Percentiles rank a stretch among this genome's conserved stretches.
Conservation (phyloP, 2,888 invertebrate species). For the Eristalis arbustorum region DNA sequence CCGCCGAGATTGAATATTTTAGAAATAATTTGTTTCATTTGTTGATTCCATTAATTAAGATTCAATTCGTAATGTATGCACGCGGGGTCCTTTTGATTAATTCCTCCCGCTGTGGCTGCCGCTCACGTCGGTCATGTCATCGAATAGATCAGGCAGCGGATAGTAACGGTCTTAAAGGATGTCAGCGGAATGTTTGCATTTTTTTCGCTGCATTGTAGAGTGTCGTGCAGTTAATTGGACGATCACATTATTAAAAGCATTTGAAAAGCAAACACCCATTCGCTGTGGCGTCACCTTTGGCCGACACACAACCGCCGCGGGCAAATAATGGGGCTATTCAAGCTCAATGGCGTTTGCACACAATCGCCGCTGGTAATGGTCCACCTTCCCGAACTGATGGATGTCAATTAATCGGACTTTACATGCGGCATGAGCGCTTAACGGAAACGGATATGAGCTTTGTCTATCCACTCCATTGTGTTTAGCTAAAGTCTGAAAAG, state of each 20-base stretch:
- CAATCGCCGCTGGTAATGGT: slow-evolving; percentile 39
- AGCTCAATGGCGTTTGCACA: slow-evolving; percentile 22
- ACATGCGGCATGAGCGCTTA: slow-evolving; percentile 52
- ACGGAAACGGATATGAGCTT: slow-evolving; percentile 72
- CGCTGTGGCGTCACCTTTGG: slow-evolving; percentile 35
- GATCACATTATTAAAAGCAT: slow-evolving; percentile 68
- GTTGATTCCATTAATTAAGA: slow-evolving; percentile 51
- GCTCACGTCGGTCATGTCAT: neutral
- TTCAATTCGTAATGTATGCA: slow-evolving; percentile 20
- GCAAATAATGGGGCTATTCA: slow-evolving; percentile 57
- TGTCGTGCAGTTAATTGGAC: slow-evolving; percentile 72
- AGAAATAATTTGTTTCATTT: slow-evolving; percentile 46
- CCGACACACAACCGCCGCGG: neutral
- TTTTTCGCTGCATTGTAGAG: neutral
- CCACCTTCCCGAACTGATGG: slow-evolving; percentile 67
- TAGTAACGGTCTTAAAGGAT: neutral
- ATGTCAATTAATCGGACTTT: slow-evolving; percentile 64
- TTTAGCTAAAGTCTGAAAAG: slow-evolving; percentile 12
- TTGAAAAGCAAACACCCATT: slow-evolving; percentile 63
- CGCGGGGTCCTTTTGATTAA: slow-evolving; percentile 36
- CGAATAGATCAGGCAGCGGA: slow-evolving; percentile 17
- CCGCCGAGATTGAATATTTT: slow-evolving; percentile 35
- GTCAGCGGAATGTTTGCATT: neutral
- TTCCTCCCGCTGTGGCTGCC: neutral
- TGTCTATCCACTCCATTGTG: slow-evolving; percentile 39